Conservation (phyloP, 2,113 vertebrate species). For the Trinectes maculatus region DNA sequence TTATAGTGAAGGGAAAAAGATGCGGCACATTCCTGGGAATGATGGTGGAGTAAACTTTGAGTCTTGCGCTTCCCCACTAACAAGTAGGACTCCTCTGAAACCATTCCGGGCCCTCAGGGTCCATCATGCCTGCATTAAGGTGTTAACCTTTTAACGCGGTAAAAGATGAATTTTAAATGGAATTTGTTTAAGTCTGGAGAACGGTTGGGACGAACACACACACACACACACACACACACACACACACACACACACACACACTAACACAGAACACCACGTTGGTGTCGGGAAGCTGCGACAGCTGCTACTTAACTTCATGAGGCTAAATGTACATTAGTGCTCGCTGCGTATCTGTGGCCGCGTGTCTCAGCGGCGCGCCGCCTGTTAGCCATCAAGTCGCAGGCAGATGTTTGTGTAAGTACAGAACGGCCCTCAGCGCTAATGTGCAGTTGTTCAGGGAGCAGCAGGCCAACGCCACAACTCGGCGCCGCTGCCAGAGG, state of each 20-base stretch:
- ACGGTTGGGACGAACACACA: too few relatives aligned
- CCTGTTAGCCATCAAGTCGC: slow-evolving; percentile 5
- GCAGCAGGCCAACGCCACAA: slow-evolving; percentile 22
- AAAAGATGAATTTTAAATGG: too few relatives aligned
- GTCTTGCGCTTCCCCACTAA: too few relatives aligned
- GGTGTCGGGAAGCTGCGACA: too few relatives aligned
- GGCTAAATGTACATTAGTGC: background rate
- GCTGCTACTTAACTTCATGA: background rate
- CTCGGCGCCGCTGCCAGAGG: slow-evolving; percentile 13
- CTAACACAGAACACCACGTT: too few relatives aligned
- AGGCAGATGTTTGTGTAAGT: slow-evolving; percentile 21
- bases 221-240: too few relatives aligned
- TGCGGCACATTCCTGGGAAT: background rate
- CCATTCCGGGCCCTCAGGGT: slow-evolving; percentile 2
- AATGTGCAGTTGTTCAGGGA: slow-evolving; percentile 24
- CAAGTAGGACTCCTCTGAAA: slow-evolving; percentile 1
- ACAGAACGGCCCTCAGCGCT: background rate
- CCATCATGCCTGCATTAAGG: slow-evolving; percentile 6
- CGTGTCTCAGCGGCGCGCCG: background rate
- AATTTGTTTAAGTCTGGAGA: too few relatives aligned
- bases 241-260: too few relatives aligned
- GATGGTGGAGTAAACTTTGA: too few relatives aligned
- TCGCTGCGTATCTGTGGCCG: background rate
- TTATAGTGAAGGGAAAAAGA: too few relatives aligned
- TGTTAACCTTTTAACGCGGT: slow-evolving; percentile 8